Evolutionary conservation across 2,113 vertebrate species (phyloP), one percentile per base, ranked within the genome.

Genomic region (Macquaria australasica): DNA sequence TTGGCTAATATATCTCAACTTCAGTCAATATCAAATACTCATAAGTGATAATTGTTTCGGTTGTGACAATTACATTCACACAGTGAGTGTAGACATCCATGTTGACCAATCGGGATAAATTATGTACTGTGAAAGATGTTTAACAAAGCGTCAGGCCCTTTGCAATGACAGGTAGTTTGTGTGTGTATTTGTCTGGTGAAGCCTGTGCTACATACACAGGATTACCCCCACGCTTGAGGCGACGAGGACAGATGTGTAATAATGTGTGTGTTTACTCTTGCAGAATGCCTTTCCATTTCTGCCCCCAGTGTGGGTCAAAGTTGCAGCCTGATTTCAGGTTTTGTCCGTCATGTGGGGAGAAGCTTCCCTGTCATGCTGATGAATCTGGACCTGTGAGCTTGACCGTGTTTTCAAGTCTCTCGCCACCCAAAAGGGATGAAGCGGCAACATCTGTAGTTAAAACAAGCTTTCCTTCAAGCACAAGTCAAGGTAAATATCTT

Each of bases 321-420:
- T 79, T 97, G 43, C 84, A 97, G 87, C 84, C 93, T 4, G 37
- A 66, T 0, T 99, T 97, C 87, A 96, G 88, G 34, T 98, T 98
- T 82, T 99, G 98, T 86, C 97, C 98, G 0, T 92, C 93, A 0
- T 98, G 97, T 15, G 97, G 98, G 4, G 90, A 91, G 37, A 92
- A 89, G 79, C 87, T 97, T 67, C 95, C 96, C 5, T 25, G 69
- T 21, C 3, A 56, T 7, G 58, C 23, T 34, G 94, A 93, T 16
- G 45, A 53, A 16, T 34, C 66, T 6, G 68, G 6, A 60, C 15
- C 71, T 8, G 55, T 56, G 7, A 87, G 7, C 5, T 37, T 51
- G 1, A 21, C 16, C 1, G 7, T 39, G 0, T 37, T 83, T 53
- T 8, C 59, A 62, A 39, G 41, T 23, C 23, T 63, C 15, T 83